Percentiles rank a stretch among this genome's conserved stretches.
Evolutionary conservation across 2,797 vertebrate genomes (phyloP).

Genomic region (Antrozous pallidus): DNA sequence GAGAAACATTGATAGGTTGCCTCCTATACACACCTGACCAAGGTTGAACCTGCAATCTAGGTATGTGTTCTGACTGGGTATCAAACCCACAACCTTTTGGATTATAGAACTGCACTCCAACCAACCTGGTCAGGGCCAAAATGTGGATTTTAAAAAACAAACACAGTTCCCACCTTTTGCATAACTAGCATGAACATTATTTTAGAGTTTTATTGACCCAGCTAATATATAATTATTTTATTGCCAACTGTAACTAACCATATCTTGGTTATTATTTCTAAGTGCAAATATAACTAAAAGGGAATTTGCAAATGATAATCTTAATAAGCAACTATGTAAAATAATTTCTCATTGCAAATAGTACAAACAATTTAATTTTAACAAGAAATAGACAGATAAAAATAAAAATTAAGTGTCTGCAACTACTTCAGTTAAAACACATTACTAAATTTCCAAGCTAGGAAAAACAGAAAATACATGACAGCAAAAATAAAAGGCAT

Average conservation of each 20-base stretch:
- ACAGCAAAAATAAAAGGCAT: background rate
- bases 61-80: background rate
- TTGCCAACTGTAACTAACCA: slow-evolving; percentile 37
- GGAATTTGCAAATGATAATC: background rate
- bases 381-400: background rate
- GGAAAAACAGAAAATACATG: background rate
- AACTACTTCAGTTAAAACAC: background rate
- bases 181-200: background rate
- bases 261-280: slow-evolving; percentile 30
- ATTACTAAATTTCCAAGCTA: background rate
- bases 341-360: background rate
- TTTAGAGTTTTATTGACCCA: background rate
- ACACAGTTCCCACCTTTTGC: slow-evolving; percentile 9
- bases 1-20: background rate
- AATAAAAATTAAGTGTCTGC: background rate
- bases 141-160: background rate
- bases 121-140: accelerated
- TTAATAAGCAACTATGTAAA: slow-evolving; percentile 34
- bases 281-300: slow-evolving; percentile 37
- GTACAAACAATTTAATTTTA: slow-evolving; percentile 43
- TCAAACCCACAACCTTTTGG: background rate
- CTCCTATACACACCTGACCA: background rate
- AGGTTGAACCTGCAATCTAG: background rate
- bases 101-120: background rate
- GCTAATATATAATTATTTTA: slow-evolving; percentile 30